A percentile compares a stretch with the other conserved stretches of the same genome.
Conservation (phyloP, 2,888 invertebrate genomes). For the Andricus quercusramuli region DNA sequence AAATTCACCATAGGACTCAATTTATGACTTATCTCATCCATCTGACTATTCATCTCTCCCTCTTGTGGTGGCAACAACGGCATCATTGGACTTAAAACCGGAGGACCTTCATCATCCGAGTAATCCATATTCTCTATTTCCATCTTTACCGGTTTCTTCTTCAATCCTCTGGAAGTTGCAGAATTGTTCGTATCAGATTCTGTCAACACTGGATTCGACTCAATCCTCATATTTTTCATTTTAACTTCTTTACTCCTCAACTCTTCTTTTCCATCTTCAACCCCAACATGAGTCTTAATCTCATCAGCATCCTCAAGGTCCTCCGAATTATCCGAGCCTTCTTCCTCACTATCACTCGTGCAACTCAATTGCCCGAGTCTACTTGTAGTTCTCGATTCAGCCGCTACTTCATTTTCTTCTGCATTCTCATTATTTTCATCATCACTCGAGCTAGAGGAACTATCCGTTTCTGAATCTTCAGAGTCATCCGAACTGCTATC, state of each 20-base stretch:
- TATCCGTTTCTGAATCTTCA: constrained; percentile 57
- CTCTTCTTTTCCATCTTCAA: constrained; percentile 58
- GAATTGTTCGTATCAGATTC: background rate
- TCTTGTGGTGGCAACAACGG: constrained; percentile 63
- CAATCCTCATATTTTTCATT: background rate
- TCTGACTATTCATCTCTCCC: constrained; percentile 40
- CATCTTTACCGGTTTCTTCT: constrained; percentile 25
- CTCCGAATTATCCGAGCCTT: constrained; percentile 56
- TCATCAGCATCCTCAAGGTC: constrained; percentile 55
- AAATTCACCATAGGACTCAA: constrained; percentile 62
- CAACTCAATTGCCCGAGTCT: constrained; percentile 41
- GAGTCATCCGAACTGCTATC: constrained; percentile 61
- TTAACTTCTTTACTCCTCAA: background rate
- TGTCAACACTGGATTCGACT: background rate
- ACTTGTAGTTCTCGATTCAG: constrained; percentile 46
- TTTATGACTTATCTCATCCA: constrained; percentile 57
- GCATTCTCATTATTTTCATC: constrained; percentile 55
- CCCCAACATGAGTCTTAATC: constrained; percentile 59
- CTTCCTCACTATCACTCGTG: constrained; percentile 64
- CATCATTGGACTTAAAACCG: constrained; percentile 74
- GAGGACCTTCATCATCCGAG: constrained; percentile 73
- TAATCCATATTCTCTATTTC: constrained; percentile 58
- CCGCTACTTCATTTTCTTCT: constrained; percentile 42
- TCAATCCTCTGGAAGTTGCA: constrained; percentile 42
- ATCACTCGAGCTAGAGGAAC: constrained; percentile 57